Evolutionary conservation across 2,888 invertebrate genomes (phyloP), one percentile per base, ranked within the genome.

Genomic region (Chrysina gloriosa): DNA sequence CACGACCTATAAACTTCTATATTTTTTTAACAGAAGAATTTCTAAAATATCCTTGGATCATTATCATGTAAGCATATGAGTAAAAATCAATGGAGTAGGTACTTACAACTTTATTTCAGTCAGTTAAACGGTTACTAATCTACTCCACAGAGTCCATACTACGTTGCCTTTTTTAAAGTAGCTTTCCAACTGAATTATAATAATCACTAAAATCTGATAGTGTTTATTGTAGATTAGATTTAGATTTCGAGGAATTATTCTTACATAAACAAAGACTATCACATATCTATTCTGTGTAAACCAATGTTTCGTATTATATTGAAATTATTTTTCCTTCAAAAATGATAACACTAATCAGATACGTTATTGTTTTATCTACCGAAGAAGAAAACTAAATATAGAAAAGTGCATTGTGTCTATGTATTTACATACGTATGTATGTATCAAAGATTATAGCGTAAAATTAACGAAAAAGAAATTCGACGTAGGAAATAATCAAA

Each of bases 201-300:
- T 45, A 45, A 19, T 45, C 45, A n/a, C 19, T n/a, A 45, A 27
- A 52, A 29, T 52, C 52, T 52, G 52, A 52, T 52, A 29, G 5
- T 31, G 52, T 19, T 45, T 21, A 45, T 16, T 9, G 31, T 25
- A 52, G 52, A 52, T 52, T 52, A 52, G 31, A 16, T 52, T 23
- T 11, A 25, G 48, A 48, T 48, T 52, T 52, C 52, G 2, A 31
- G 19, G 52, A 52, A 52, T 52, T 31, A 52, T 31, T 52, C 29
- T 52, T 52, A 52, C 52, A 19, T 52, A 52, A 52, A 52, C 4
- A 31, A 31, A 52, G 9, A 19, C 31, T 52, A 52, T 52, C 31
- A n/a, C 52, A 45, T 7, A 31, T 16, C 19, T 34, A 31, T 52
- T 52, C 2, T 52, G 3, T 52, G 29, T 19, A 29, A n/a, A 9